Evolutionary conservation across 2,797 vertebrate species (phyloP).

Genomic region (Cottoperca gobio): DNA sequence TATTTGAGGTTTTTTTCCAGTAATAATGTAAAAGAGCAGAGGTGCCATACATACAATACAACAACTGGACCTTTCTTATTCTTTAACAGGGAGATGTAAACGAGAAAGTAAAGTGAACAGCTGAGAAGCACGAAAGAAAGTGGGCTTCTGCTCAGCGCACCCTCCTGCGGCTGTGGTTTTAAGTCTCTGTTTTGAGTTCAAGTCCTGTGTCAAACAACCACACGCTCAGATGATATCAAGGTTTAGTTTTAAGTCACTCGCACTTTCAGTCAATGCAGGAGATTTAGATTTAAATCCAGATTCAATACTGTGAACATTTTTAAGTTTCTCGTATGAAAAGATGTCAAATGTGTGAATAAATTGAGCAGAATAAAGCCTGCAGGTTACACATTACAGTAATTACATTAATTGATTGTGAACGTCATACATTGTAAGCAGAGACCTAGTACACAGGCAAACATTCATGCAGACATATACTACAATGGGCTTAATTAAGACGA

Average conservation of each 20-base stretch:
- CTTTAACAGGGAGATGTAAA: neutral
- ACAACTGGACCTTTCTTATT: neutral
- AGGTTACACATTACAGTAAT: too few relatives aligned
- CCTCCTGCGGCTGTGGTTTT: conserved; percentile 40
- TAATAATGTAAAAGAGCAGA: neutral
- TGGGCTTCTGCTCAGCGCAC: conserved; percentile 8
- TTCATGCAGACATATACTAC: neutral
- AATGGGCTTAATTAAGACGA: conserved; percentile 1
- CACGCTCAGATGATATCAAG: conserved; percentile 33
- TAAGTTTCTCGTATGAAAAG: neutral
- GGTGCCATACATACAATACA: neutral
- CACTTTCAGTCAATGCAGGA: conserved; percentile 7
- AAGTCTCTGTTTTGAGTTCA: conserved; percentile 50
- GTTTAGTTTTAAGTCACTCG: conserved; percentile 29
- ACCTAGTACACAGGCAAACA: neutral
- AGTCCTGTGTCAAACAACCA: conserved; percentile 46
- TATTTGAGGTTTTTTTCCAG: neutral
- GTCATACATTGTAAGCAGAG: neutral
- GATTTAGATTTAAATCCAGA: conserved; percentile 1
- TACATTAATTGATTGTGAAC: neutral
- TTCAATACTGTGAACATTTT: neutral
- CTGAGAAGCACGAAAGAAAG: conserved; percentile 7
- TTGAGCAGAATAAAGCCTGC: neutral
- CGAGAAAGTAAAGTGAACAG: neutral
- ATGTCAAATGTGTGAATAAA: neutral